Conservation (phyloP, 2,888 invertebrate genomes). For the Bugulina stolonifera region DNA sequence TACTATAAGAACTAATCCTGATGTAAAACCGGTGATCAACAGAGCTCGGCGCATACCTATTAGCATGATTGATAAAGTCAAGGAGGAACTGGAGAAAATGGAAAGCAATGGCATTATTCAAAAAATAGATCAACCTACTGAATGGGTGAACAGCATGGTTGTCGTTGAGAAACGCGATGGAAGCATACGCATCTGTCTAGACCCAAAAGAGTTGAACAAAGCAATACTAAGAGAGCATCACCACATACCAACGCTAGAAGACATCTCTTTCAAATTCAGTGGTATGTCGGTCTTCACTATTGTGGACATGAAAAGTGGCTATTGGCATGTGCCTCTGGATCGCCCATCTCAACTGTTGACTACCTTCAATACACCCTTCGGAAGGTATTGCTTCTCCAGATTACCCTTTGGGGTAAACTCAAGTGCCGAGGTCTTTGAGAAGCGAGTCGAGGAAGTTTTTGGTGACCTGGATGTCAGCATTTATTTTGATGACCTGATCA, state of each 20-base stretch:
- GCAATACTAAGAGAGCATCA: slow-evolving; percentile 4
- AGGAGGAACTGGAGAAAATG: background rate
- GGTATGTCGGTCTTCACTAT: background rate
- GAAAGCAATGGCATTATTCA: background rate
- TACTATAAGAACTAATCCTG: background rate
- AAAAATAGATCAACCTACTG: background rate
- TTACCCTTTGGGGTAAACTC: slow-evolving; percentile 1
- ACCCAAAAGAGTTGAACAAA: slow-evolving; percentile 1
- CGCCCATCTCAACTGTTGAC: background rate
- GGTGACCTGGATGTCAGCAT: background rate
- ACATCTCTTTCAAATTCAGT: background rate
- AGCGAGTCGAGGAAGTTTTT: slow-evolving; percentile 6
- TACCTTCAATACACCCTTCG: background rate
- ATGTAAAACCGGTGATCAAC: background rate
- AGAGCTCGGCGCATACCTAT: background rate
- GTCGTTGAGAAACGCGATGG: background rate
- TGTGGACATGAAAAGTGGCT: background rate
- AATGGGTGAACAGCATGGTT: background rate
- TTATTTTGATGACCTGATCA: slow-evolving; percentile 3
- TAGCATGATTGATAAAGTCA: background rate
- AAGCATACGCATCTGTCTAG: background rate
- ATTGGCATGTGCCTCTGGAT: background rate
- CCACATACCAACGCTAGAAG: slow-evolving; percentile 6
- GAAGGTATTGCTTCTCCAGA: background rate
- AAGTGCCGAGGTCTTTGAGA: slow-evolving; percentile 10